These are phyloP conservation scores for Sipha flava DNA, from an alignment of 1,140 invertebrate species.

Conservation along the genomic window DNA sequence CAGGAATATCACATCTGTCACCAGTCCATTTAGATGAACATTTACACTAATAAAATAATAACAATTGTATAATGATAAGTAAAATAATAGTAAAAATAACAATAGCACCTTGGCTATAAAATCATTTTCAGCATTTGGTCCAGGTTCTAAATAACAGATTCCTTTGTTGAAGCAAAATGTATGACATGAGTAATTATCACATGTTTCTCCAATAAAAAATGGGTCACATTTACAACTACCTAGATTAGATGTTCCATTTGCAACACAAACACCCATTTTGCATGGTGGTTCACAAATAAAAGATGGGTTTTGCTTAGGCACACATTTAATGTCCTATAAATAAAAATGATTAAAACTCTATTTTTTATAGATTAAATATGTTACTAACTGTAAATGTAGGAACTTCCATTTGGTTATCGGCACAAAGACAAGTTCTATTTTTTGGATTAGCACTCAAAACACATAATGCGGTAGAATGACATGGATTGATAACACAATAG, in stretches of 20 bases:
- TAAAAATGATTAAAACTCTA: background rate
- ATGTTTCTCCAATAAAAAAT: constrained; percentile 5
- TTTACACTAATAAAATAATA: constrained; percentile 45
- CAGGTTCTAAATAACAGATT: constrained; percentile 13
- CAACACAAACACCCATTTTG: background rate
- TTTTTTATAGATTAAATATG: background rate
- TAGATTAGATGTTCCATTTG: background rate
- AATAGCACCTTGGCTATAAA: background rate
- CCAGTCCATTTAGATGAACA: constrained; percentile 59
- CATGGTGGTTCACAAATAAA: constrained; percentile 18
- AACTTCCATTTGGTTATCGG: constrained; percentile 25
- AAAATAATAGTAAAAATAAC: background rate
- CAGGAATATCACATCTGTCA: constrained; percentile 53
- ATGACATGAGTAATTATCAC: background rate
- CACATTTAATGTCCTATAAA: background rate
- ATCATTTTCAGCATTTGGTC: background rate
- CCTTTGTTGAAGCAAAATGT: constrained; percentile 17
- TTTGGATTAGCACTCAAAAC: background rate
- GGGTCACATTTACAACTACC: constrained; percentile 3
- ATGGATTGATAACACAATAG: constrained; percentile 8
- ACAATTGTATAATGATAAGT: background rate
- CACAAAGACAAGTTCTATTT: constrained; percentile 27
- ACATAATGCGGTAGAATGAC: constrained; percentile 24
- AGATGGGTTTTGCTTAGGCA: background rate
- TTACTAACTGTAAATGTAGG: background rate